Base-by-base conservation (phyloP, 2,888 invertebrate genomes). In the Tholera decimalis region DNA sequence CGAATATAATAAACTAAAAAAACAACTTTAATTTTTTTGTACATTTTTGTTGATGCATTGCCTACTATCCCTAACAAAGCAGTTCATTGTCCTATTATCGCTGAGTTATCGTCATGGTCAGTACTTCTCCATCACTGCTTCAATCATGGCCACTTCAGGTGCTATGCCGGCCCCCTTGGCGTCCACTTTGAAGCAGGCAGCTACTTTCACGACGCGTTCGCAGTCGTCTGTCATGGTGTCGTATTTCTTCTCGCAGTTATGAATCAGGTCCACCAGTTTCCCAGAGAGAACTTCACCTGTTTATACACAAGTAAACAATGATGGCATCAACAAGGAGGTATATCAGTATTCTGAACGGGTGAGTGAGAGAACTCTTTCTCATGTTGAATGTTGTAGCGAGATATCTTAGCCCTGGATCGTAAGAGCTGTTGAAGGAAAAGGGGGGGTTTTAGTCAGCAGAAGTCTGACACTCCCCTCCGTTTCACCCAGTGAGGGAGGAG, bases 81-180 rank as follows among this genome's bases (percentile, higher is more conserved):
- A 57, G 57, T 65, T 30, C 4, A 28, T 28, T n/a, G 41, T 74
- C 47, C 9, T n/a, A 2, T 15, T 24, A 7, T 5, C 30, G 44
- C 46, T 7, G 9, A n/a, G n/a, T 67, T 11, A 35, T 41, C 26
- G 8, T 3, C 15, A 24, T 24, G 37, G 26, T 79, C 82, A 90
- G 71, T 94, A 94, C 60, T 91, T 88, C 70, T 95, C 95, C 68
- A 94, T 83, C 26, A 94, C 93, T 0, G 94, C 92, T 57, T 95
- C 95, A 1, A 95, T 91, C 95, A 95, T 95, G 41, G 93, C 85
- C 30, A 95, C 88, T 50, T 94, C 93, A 0, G 95, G 94, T 0
- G 95, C 95, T 41, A 95, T 93, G 65, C 93, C 94, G 2, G 87
- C 91, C 49, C 82, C 88, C 82, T 89, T 90, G 9, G 90, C 85